Conservation (phyloP, 64 coral and sea anemone genomes). For the Trachythela sp. region DNA sequence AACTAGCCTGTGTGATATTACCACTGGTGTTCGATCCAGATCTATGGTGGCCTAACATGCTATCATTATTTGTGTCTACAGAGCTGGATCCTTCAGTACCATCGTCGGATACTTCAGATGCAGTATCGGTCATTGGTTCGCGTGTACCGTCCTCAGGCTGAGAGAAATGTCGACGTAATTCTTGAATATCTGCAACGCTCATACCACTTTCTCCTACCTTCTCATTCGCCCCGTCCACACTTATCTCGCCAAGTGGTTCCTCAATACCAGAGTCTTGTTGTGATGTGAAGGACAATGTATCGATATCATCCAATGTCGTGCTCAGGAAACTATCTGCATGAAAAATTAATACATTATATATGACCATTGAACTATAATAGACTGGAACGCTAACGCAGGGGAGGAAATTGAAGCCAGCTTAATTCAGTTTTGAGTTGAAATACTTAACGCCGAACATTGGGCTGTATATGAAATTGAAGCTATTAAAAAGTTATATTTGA, state of each 20-base stretch:
- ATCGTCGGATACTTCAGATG: not conserved
- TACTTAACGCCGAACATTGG: too few species aligned
- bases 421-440: too few species aligned
- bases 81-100: not conserved
- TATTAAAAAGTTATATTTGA: too few species aligned
- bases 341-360: not conserved
- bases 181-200: not conserved
- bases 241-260: not conserved
- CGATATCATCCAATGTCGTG: not conserved
- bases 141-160: not conserved
- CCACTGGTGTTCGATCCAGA: not conserved
- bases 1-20: not conserved
- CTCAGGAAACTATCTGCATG: not conserved
- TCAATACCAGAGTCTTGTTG: constrained; percentile 3
- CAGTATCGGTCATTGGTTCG: not conserved
- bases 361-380: too few species aligned
- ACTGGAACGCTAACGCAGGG: too few species aligned
- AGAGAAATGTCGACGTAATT: not conserved
- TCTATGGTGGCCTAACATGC: not conserved
- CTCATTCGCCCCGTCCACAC: not conserved
- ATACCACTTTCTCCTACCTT: not conserved
- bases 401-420: too few species aligned
- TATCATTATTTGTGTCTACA: not conserved
- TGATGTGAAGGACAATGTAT: not conserved
- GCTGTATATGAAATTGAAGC: too few species aligned